Evolutionary conservation across 2,888 invertebrate species (phyloP), one percentile per base, ranked within the genome.

Genomic region (Trachelus tabidus): DNA sequence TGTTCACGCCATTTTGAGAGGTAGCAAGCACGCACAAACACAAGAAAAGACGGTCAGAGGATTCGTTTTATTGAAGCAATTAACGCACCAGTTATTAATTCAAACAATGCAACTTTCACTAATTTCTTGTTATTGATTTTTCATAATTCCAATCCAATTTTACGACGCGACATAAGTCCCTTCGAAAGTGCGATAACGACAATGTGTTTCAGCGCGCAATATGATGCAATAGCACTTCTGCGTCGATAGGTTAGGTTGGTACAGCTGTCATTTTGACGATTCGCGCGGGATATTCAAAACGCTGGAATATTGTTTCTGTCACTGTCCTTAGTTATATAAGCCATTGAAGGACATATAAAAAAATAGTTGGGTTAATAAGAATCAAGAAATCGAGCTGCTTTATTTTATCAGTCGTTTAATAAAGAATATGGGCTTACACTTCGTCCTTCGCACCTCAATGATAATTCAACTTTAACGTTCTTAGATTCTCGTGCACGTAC

Each of bases 1-100:
- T 56, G 77, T 81, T 86, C 87, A 87, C 89, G 89, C 90, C 89
- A 90, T 89, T 88, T 88, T 89, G 89, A 88, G 23, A 56, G 85
- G 86, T 82, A 85, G 83, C 84, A 87, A 88, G 88, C 85, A 83
- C 83, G 83, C 84, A 83, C 87, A 83, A 81, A 85, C 85, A 83
- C 85, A 85, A 84, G 33, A 37, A 40, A 56, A 33, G 1, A 56
- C 23, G 23, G 23, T 56, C 56, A 56, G 56, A 56, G 71, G 31
- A 33, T 33, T 31, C 31, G 71, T 31, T 71, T 71, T 12, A 71
- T 33, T 31, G 15, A 33, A 31, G 30, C 71, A 31, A 71, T 71
- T 12, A n/a, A 9, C 31, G 71, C 71, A 12, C 71, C 33, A 71
- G 4, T 56, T 56, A 56, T 23, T 56, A 15, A 56, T 56, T 56